phyloP scores from a whole-genome alignment of 2,888 invertebrate species.

The Argynnis bischoffii region DNA sequence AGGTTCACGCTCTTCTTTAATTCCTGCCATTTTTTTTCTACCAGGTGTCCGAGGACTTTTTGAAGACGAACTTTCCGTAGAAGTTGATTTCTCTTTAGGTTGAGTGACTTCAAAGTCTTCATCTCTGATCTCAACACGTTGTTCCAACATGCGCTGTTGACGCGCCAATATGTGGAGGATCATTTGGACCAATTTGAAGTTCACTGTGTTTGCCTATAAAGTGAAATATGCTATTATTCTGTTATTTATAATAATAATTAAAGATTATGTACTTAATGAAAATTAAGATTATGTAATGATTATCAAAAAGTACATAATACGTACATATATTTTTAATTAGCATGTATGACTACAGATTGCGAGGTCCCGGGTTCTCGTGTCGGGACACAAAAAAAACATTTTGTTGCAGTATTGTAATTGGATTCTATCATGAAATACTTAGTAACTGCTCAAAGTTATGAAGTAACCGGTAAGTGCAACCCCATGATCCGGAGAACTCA shows the following conservation, averaged over 20 bases:
- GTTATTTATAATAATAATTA: not conserved
- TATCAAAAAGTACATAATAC: too few relatives aligned
- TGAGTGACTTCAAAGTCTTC: conserved; percentile 36
- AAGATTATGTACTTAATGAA: not conserved
- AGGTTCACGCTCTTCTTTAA: conserved; percentile 34
- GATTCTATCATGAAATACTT: too few relatives aligned
- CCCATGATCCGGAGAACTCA: too few relatives aligned
- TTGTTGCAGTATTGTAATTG: too few relatives aligned
- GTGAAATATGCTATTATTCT: not conserved
- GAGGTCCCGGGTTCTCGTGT: too few relatives aligned
- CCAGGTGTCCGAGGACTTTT: conserved; percentile 33
- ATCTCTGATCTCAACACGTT: conserved; percentile 57
- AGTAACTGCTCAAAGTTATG: too few relatives aligned
- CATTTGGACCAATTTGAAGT: conserved; percentile 63
- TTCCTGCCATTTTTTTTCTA: conserved; percentile 28
- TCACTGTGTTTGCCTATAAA: conserved; percentile 56
- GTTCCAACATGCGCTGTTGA: conserved; percentile 63
- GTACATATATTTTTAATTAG: too few relatives aligned
- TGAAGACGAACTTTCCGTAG: conserved; percentile 30
- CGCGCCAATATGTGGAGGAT: conserved; percentile 64
- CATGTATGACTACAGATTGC: too few relatives aligned
- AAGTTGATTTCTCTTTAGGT: conserved; percentile 24
- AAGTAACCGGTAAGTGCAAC: too few relatives aligned
- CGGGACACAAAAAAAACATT: too few relatives aligned
- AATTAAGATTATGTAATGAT: too few relatives aligned